These are phyloP conservation scores for Siniperca obscura DNA, from an alignment of 2,797 vertebrate genomes.

Conservation along the genomic window DNA sequence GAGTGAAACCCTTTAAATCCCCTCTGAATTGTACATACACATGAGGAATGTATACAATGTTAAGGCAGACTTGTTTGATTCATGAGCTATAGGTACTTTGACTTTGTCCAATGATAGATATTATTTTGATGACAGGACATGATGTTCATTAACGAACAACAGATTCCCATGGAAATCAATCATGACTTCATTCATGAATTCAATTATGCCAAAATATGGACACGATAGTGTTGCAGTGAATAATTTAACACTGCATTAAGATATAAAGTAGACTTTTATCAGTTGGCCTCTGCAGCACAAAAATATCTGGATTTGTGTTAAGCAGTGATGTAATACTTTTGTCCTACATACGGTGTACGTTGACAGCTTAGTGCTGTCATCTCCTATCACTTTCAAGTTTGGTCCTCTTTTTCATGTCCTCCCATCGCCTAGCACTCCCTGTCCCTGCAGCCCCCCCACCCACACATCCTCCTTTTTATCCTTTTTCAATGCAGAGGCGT, in stretches of 20 bases:
- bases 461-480: slow-evolving; percentile 40
- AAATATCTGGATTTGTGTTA: slow-evolving; percentile 16
- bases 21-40: not conserved
- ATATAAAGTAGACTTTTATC: not conserved
- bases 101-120: not conserved
- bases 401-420: slow-evolving; percentile 35
- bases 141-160: not conserved
- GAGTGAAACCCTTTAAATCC: not conserved
- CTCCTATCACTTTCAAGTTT: slow-evolving; percentile 48
- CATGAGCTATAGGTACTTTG: not conserved
- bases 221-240: slow-evolving; percentile 25
- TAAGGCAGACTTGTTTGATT: not conserved
- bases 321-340: slow-evolving; percentile 33
- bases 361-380: slow-evolving; percentile 49
- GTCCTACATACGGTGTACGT: slow-evolving; percentile 3
- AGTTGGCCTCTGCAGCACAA: slow-evolving; percentile 13
- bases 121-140: not conserved
- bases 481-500: slow-evolving; percentile 45
- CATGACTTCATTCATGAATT: slow-evolving; percentile 17
- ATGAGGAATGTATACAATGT: not conserved
- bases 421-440: not conserved
- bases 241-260: slow-evolving; percentile 26
- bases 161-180: slow-evolving; percentile 8
- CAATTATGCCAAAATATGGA: slow-evolving; percentile 14
- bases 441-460: slow-evolving; percentile 15